Evolutionary conservation across 30 jellyfish, hydroid and myxozoan genomes (phyloP).

Genomic region (Aurelia sp.): DNA sequence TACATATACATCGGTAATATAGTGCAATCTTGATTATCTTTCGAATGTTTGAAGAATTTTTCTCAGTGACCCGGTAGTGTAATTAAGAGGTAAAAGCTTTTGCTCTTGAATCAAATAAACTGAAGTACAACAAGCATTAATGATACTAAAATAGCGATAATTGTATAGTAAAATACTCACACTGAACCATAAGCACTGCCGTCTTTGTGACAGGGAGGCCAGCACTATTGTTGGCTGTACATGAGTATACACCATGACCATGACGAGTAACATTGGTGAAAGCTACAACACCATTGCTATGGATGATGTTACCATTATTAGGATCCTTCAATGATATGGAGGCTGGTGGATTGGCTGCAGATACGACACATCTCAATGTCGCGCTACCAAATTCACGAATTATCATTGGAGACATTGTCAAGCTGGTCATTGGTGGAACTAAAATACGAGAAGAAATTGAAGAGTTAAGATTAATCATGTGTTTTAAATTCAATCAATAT

Average conservation of each 20-base stretch:
- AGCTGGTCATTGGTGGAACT: slow-evolving; percentile 50
- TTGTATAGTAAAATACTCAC: slow-evolving; percentile 4
- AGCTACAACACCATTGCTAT: slow-evolving; percentile 6
- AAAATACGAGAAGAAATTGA: background rate
- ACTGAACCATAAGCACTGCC: slow-evolving; percentile 17
- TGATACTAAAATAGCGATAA: too few species aligned
- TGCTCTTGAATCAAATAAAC: too few species aligned
- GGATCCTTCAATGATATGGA: slow-evolving; percentile 27
- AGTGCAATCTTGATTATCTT: too few species aligned
- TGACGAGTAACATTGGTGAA: slow-evolving; percentile 28
- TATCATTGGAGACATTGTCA: slow-evolving; percentile 35
- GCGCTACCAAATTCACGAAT: slow-evolving; percentile 23
- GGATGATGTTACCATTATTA: background rate
- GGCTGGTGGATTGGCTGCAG: slow-evolving; percentile 59
- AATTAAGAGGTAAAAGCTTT: too few species aligned
- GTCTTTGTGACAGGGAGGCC: slow-evolving; percentile 44
- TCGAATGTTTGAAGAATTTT: too few species aligned
- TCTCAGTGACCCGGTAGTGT: too few species aligned
- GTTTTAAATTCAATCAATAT: too few species aligned
- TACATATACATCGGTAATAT: too few species aligned
- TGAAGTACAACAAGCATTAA: too few species aligned
- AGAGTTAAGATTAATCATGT: too few species aligned
- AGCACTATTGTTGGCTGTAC: slow-evolving; percentile 47
- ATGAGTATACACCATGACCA: slow-evolving; percentile 37
- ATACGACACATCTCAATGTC: slow-evolving; percentile 32